Conservation (phyloP, 2,113 vertebrate genomes). For the Regulus satrapa region DNA sequence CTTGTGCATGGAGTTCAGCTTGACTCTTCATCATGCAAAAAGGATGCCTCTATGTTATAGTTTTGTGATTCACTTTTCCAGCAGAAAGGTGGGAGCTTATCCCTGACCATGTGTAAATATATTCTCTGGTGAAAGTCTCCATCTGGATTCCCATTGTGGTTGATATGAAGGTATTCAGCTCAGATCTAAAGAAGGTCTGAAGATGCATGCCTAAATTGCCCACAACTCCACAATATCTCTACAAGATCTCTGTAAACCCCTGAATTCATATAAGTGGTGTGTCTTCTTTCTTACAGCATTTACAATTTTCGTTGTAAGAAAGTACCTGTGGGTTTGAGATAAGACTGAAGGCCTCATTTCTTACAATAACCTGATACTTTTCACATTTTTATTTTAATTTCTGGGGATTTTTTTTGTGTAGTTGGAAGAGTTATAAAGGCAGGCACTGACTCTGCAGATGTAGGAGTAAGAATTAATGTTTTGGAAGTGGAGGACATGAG, state of each 20-base stretch:
- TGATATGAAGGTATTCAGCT: not conserved
- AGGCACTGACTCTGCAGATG: not conserved
- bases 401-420: not conserved
- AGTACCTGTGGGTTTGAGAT: not conserved
- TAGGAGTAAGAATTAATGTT: not conserved
- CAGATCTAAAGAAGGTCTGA: not conserved
- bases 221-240: not conserved
- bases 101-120: rapidly evolving
- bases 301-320: not conserved
- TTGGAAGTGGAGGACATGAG: not conserved
- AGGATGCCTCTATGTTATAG: not conserved
- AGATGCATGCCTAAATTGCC: not conserved
- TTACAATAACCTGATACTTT: not conserved
- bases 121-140: not conserved
- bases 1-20: not conserved
- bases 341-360: not conserved
- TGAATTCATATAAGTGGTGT: not conserved
- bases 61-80: not conserved
- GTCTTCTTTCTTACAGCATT: not conserved
- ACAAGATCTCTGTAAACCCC: not conserved
- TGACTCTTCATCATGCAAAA: not conserved
- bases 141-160: not conserved
- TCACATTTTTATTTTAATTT: not conserved
- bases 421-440: not conserved
- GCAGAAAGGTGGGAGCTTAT: not conserved